Conservation (phyloP, 2,888 invertebrate genomes). For the Smittia sp. region DNA sequence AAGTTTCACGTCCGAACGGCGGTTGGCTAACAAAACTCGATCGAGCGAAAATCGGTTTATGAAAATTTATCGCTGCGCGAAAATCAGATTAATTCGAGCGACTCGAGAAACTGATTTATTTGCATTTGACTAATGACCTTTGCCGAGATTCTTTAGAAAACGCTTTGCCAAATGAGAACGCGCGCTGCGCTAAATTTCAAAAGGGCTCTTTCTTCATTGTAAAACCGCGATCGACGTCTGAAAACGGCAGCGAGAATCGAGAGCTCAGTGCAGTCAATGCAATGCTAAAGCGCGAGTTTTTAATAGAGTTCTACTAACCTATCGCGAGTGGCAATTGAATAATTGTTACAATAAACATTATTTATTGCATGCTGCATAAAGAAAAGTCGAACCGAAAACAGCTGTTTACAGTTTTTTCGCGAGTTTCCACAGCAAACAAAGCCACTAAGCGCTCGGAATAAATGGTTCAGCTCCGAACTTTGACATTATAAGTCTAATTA, state of each 20-base stretch:
- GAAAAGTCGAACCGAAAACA: conserved; percentile 12
- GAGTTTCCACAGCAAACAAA: not conserved
- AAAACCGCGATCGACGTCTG: not conserved
- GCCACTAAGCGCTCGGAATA: not conserved
- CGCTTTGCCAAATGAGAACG: not conserved
- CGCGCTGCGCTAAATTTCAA: conserved; percentile 5
- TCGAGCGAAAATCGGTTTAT: too few relatives aligned
- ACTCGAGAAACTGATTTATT: conserved; percentile 16
- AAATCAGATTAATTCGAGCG: not conserved
- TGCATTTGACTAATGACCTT: conserved; percentile 6
- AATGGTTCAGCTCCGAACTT: conserved; percentile 15
- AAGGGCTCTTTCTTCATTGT: not conserved
- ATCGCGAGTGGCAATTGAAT: conserved; percentile 26
- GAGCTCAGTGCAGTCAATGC: conserved; percentile 1
- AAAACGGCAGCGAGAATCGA: not conserved
- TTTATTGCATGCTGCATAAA: conserved; percentile 6
- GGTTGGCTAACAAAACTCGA: too few relatives aligned
- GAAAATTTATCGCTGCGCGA: too few relatives aligned
- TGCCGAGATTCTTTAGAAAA: conserved; percentile 6
- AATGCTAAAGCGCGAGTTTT: not conserved
- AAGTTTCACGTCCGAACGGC: too few relatives aligned
- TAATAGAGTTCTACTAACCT: conserved; percentile 29
- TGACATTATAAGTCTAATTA: conserved; percentile 35
- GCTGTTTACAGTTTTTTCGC: conserved; percentile 29
- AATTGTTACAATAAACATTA: conserved; percentile 25